These are phyloP conservation scores for Miichthys miiuy DNA, from an alignment of 2,797 vertebrate genomes.

Conservation along the genomic window DNA sequence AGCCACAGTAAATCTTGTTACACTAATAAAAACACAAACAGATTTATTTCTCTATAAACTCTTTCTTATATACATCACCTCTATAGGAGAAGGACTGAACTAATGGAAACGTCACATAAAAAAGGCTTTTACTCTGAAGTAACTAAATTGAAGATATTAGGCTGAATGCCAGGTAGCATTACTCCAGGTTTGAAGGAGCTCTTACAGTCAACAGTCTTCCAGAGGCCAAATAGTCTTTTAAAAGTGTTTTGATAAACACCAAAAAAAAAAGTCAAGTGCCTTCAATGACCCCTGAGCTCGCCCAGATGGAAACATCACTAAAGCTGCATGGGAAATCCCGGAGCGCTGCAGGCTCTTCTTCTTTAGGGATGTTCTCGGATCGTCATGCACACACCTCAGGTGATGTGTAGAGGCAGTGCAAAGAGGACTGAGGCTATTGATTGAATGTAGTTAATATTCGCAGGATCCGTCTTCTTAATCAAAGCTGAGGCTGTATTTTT, in stretches of 20 bases:
- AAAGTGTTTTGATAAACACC: conserved; percentile 18
- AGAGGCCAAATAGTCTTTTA: conserved; percentile 25
- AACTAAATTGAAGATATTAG: conserved; percentile 5
- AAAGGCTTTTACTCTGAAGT: neutral
- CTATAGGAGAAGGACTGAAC: neutral
- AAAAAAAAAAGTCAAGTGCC: conserved; percentile 23
- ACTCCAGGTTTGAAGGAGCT: conserved; percentile 10
- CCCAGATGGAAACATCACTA: conserved; percentile 19
- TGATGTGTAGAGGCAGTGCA: neutral
- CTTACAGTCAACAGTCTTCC: neutral
- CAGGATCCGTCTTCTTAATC: neutral
- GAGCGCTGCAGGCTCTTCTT: neutral
- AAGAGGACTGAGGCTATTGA: neutral
- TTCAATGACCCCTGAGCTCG: conserved; percentile 3
- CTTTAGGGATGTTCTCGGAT: conserved; percentile 6
- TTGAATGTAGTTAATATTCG: conserved; percentile 6
- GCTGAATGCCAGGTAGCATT: conserved; percentile 6
- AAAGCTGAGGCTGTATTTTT: conserved; percentile 13
- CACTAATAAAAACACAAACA: conserved; percentile 26
- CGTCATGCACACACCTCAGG: neutral
- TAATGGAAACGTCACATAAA: conserved; percentile 33
- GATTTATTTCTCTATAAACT: conserved; percentile 48
- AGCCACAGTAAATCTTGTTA: conserved; percentile 43
- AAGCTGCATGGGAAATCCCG: conserved; percentile 17
- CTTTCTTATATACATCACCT: neutral